Base-by-base conservation (phyloP, 2,113 vertebrate species). In the Ellobius talpinus region DNA sequence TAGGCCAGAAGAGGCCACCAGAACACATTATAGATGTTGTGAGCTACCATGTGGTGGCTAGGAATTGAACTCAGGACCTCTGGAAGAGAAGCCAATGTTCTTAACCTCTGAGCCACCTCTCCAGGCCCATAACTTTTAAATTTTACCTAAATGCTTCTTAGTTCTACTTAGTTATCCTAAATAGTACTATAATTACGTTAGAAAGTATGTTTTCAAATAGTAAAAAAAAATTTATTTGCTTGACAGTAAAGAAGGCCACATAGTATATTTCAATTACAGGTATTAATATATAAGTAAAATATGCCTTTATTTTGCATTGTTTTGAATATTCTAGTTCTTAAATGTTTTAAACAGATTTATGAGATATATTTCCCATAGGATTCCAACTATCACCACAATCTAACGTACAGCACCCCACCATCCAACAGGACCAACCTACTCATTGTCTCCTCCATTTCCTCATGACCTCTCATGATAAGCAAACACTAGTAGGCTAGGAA, bases 191-290 rank as follows among this genome's bases (percentile, higher is more conserved):
- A n/a, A 11, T 39, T 23, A 82, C 24, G 33, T 81, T n/a, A 90
- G 91, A 42, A 93, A 97, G 82, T 11, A 3, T 68, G 76, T 94
- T 90, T 97, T 86, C 82, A 85, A 73, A 87, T 66, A 88, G 11
- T 65, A 19, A 36, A 79, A 93, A 96, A 65, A 86, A n/a, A 16
- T 91, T 33, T 61, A 87, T 55, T 88, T 86, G 24, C 33, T 36
- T 92, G 58, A 76, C 1, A 31, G 19, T 79, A 77, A 74, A 29
- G n/a, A 70, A 91, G 90, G 74, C 4, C 88, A 82, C 10, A 81
- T 3, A 33, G 23, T 24, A 13, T 61, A 78, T 94, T 85, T 93
- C 23, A 96, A 33, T 89, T 50, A 94, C 13, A 52, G 26, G 21
- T 52, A 3, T 72, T 74, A n/a, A 36, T 21, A 42, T 29, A n/a